Conservation (phyloP, 2,797 vertebrate species). For the Phaenicophaeus curvirostris region DNA sequence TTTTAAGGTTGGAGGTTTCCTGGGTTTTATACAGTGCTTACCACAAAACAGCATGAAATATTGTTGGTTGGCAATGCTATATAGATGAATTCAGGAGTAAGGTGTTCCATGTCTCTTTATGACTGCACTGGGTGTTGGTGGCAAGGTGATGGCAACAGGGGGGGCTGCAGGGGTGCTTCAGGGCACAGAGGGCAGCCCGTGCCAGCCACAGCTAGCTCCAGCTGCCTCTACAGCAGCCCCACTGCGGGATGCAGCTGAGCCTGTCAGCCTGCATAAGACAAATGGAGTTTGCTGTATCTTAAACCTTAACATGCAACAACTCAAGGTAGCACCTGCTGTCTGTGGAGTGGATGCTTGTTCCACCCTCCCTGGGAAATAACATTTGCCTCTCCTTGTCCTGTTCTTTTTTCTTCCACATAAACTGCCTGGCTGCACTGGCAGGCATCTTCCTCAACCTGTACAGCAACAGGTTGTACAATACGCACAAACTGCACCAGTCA, state of each 20-base stretch:
- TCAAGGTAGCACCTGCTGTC: neutral
- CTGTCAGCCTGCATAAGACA: neutral
- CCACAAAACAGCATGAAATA: neutral
- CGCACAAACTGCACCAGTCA: constrained; percentile 45
- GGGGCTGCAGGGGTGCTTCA: neutral
- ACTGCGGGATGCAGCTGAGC: neutral
- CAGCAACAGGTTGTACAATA: constrained; percentile 81
- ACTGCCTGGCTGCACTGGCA: constrained; percentile 82
- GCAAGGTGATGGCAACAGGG: neutral
- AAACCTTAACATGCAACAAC: neutral
- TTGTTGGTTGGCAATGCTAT: neutral
- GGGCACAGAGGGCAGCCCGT: too few relatives aligned
- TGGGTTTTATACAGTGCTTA: neutral
- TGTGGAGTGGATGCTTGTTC: neutral
- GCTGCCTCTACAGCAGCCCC: neutral
- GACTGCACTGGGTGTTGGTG: too few relatives aligned
- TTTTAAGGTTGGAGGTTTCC: neutral
- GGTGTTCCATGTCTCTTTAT: neutral
- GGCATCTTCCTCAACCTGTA: constrained; percentile 81
- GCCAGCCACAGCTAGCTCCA: neutral
- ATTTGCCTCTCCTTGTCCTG: neutral
- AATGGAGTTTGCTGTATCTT: neutral
- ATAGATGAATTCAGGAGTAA: neutral
- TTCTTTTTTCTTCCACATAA: constrained; percentile 66
- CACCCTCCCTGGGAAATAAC: neutral